Conservation (phyloP, 2,113 vertebrate genomes). For the Gobius niger region DNA sequence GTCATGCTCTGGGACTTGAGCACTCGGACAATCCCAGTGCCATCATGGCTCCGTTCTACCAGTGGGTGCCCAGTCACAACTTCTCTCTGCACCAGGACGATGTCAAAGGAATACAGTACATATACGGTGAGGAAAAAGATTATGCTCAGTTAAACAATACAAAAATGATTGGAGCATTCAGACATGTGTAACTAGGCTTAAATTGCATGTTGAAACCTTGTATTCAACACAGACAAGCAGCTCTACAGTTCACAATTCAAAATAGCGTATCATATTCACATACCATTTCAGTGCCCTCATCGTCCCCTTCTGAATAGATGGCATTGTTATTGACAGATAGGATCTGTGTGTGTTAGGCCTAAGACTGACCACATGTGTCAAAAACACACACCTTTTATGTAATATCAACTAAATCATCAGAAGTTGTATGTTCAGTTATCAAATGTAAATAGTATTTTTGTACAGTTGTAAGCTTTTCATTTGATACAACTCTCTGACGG, state of each 20-base stretch:
- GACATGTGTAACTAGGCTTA: too few species aligned
- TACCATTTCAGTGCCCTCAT: constrained; percentile 35
- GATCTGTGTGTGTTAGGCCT: constrained; percentile 15
- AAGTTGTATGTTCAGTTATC: not conserved
- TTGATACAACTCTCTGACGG: not conserved
- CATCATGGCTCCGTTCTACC: constrained; percentile 96
- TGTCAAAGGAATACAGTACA: constrained; percentile 88
- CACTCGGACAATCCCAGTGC: constrained; percentile 90
- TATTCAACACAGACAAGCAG: not conserved
- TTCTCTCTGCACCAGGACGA: constrained; percentile 92
- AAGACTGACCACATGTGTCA: not conserved
- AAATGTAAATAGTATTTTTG: not conserved
- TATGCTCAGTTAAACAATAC: not conserved
- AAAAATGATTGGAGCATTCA: not conserved
- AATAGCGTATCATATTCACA: constrained; percentile 15
- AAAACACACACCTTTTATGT: not conserved
- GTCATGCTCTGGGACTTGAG: constrained; percentile 92
- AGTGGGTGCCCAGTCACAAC: constrained; percentile 89
- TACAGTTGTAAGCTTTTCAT: not conserved
- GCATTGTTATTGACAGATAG: constrained; percentile 43
- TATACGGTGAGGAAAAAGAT: constrained; percentile 82
- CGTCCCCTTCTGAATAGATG: constrained; percentile 37
- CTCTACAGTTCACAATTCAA: constrained; percentile 3
- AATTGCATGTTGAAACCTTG: not conserved
- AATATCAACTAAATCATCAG: not conserved